These are phyloP conservation scores for Temnothorax longispinosus DNA, from an alignment of 1,140 invertebrate species.

Conservation along the genomic window DNA sequence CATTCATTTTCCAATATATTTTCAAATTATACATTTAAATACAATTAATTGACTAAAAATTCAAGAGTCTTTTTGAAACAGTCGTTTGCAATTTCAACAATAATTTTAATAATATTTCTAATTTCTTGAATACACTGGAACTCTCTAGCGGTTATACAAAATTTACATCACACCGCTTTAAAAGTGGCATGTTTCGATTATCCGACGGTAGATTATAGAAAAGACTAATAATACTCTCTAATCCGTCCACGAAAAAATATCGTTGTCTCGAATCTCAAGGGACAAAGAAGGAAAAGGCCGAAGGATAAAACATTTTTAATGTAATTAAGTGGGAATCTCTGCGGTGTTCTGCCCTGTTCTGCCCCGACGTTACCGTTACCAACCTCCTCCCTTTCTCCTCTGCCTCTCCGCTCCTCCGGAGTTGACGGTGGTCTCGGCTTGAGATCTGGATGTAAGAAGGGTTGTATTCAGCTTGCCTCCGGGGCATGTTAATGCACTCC, in stretches of 20 bases:
- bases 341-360: conserved; percentile 75
- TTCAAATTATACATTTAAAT: background rate
- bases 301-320: conserved; percentile 86
- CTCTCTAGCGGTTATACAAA: background rate
- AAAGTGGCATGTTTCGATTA: background rate
- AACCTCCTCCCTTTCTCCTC: background rate
- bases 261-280: conserved; percentile 41
- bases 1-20: background rate
- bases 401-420: background rate
- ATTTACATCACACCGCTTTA: background rate
- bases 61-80: background rate
- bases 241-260: conserved; percentile 57
- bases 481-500: conserved; percentile 86
- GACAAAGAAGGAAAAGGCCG: conserved; percentile 40
- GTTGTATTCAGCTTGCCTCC: conserved; percentile 85
- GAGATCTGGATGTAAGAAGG: conserved; percentile 85
- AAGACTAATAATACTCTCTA: conserved; percentile 40
- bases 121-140: background rate
- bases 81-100: background rate
- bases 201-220: background rate
- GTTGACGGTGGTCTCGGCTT: conserved; percentile 76
- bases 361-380: conserved; percentile 21
- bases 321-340: conserved; percentile 85
- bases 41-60: background rate
- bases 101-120: conserved; percentile 3